Base-by-base conservation (phyloP, 2,797 vertebrate genomes). In the Microctenopoma stevenorrisi region DNA sequence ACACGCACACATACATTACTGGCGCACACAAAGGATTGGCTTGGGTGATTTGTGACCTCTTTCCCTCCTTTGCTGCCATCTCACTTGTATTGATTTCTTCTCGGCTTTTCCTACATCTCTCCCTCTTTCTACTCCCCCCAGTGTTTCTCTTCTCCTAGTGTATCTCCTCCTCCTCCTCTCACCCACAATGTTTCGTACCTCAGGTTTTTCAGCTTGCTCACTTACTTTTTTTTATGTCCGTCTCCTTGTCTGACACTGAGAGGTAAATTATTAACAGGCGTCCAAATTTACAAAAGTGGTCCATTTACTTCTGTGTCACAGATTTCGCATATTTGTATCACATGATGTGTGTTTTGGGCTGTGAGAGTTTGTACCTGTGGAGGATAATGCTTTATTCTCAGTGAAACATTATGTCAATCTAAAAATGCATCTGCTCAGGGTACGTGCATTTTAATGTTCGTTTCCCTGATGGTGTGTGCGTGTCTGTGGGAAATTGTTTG, bases 21-120 rank as follows among this genome's bases (percentile, higher is more conserved):
- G 72, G 57, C 81, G 51, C 53, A 47, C 76, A 57, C 72, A 38
- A 12, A 57, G 74, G 86, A 91, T 89, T 83, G 89, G 83, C 88
- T 71, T 43, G 42, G 68, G 76, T 91, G 90, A 91, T 91, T 89
- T 90, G 91, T 91, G 90, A 89, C 90, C 91, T 89, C 86, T 79
- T 89, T 87, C 71, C 87, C 88, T 91, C 87, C 89, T 85, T 88
- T 83, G 83, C 88, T 89, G 89, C 88, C 86, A 86, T 89, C 85
- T 79, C 81, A 54, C 73, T 83, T 3, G 25, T 85, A 92, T 91
- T 86, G 90, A 91, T 92, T 90, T 91, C 69, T 78, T 85, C 88
- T 88, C 44, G 50, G 88, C 74, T 87, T 87, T 85, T 69, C 61
- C 63, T 69, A 59, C 53, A 40, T 13, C 76, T 82, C 59, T 60